phyloP scores from a whole-genome alignment of 2,888 invertebrate genomes.

The Ametastegia equiseti region DNA sequence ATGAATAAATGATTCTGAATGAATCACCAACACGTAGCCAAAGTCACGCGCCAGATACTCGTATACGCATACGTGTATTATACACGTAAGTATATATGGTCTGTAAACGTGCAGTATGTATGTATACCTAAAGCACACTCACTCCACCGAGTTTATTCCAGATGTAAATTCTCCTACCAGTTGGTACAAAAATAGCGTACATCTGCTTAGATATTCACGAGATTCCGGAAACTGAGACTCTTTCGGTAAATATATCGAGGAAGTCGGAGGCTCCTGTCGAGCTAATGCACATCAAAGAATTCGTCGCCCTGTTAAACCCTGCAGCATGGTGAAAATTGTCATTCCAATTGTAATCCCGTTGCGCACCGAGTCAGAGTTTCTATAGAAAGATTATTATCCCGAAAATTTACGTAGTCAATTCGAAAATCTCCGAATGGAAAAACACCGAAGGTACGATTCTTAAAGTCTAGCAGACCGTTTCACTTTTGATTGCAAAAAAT shows the following conservation, averaged over 20 bases:
- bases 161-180: slow-evolving; percentile 36
- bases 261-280: background rate
- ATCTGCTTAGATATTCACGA: slow-evolving; percentile 41
- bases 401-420: too few species aligned
- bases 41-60: slow-evolving; percentile 24
- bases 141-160: slow-evolving; percentile 7
- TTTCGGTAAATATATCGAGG: slow-evolving; percentile 13
- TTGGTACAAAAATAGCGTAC: slow-evolving; percentile 44
- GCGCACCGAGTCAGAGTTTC: too few species aligned
- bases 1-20: slow-evolving; percentile 44
- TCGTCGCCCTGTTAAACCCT: background rate
- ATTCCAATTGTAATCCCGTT: too few species aligned
- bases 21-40: slow-evolving; percentile 42
- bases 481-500: too few species aligned
- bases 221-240: slow-evolving; percentile 29
- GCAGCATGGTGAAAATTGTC: too few species aligned
- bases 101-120: too few species aligned
- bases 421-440: too few species aligned
- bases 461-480: too few species aligned
- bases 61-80: background rate
- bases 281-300: background rate
- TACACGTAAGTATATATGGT: too few species aligned
- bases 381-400: too few species aligned
- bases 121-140: background rate
- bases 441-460: too few species aligned